phyloP scores from a whole-genome alignment of 2,797 vertebrate species.

The Thalassophryne amazonica region DNA sequence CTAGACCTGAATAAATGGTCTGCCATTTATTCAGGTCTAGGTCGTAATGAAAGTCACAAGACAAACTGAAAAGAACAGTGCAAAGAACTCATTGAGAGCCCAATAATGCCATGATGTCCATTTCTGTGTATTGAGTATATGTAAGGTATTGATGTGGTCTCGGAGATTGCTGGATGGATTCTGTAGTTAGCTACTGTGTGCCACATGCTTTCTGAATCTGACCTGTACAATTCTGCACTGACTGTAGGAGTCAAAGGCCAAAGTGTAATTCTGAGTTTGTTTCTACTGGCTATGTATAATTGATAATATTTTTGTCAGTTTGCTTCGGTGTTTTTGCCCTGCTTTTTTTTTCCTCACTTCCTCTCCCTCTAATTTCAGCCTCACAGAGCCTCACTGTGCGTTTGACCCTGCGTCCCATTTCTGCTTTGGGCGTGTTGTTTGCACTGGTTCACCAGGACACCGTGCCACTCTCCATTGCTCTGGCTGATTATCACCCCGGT shows the following conservation, averaged over 20 bases:
- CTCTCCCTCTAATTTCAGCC: slow-evolving; percentile 29
- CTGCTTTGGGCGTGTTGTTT: slow-evolving; percentile 86
- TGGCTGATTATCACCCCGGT: slow-evolving; percentile 87
- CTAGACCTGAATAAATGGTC: too few relatives aligned
- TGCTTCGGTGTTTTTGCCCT: slow-evolving; percentile 14
- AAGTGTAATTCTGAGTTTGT: slow-evolving; percentile 8
- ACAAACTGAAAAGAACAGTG: too few relatives aligned
- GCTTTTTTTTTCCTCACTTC: slow-evolving; percentile 16
- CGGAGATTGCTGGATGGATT: too few relatives aligned
- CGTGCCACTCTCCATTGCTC: slow-evolving; percentile 86
- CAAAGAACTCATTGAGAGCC: too few relatives aligned
- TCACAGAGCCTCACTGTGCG: slow-evolving; percentile 82
- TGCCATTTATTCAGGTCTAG: too few relatives aligned
- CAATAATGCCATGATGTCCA: too few relatives aligned
- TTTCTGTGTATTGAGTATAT: too few relatives aligned
- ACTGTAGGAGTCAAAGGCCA: slow-evolving; percentile 1
- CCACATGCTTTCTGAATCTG: too few relatives aligned
- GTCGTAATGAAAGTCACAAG: too few relatives aligned
- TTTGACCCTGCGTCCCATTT: slow-evolving; percentile 83
- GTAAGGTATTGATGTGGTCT: too few relatives aligned
- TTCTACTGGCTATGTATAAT: not conserved
- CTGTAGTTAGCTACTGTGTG: too few relatives aligned
- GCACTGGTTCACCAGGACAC: slow-evolving; percentile 84
- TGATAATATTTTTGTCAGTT: not conserved
- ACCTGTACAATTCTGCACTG: too few relatives aligned